phyloP scores from a whole-genome alignment of 2,797 vertebrate genomes.

The Crypturellus tataupa region DNA sequence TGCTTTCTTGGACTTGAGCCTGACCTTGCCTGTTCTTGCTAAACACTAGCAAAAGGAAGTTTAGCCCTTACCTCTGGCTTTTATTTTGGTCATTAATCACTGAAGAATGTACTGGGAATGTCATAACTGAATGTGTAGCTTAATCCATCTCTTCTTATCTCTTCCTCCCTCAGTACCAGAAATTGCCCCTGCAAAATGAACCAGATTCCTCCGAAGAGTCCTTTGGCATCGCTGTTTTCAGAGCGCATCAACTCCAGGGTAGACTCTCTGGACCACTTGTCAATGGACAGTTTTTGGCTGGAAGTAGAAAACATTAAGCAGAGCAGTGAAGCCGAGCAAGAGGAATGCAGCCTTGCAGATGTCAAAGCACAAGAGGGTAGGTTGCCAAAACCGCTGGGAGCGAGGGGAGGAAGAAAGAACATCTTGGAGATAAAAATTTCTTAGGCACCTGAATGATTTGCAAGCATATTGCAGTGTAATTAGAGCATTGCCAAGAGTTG shows the following conservation, averaged over 20 bases:
- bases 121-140: accelerated
- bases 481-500: neutral
- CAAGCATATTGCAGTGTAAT: neutral
- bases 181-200: conserved; percentile 86
- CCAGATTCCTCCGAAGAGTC: conserved; percentile 81
- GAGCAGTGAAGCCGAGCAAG: conserved; percentile 82
- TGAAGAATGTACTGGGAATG: neutral
- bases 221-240: conserved; percentile 78
- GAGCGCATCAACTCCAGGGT: conserved; percentile 74
- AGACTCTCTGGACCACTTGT: conserved; percentile 84
- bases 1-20: neutral
- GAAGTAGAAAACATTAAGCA: conserved; percentile 91
- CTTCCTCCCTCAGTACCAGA: conserved; percentile 51
- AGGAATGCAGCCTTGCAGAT: conserved; percentile 83
- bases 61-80: neutral
- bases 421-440: neutral
- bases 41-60: neutral
- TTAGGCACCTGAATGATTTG: neutral
- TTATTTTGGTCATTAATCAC: conserved; percentile 41
- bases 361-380: conserved; percentile 88
- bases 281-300: conserved; percentile 91
- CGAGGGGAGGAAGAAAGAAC: neutral
- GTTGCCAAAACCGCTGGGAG: conserved; percentile 38
- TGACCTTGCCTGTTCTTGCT: neutral
- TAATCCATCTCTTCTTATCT: conserved; percentile 42